Evolutionary conservation across 2,888 invertebrate genomes (phyloP).

Genomic region (Dysmachus trigonus): DNA sequence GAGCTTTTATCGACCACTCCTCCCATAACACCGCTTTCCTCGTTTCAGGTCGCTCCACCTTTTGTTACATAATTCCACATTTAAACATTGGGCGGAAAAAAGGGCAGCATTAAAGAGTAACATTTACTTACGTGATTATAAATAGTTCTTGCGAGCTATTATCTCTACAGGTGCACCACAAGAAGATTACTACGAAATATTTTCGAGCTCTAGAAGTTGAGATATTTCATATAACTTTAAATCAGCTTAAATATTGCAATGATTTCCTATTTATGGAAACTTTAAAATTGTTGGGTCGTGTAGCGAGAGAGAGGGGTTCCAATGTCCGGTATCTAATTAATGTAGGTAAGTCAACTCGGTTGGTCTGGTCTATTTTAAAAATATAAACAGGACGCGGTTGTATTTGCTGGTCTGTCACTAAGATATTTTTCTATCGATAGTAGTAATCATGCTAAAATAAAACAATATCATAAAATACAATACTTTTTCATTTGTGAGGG

Average conservation of each 20-base stretch:
- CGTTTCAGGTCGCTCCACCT: not conserved
- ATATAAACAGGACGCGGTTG: not conserved
- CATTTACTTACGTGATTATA: conserved; percentile 8
- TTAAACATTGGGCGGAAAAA: not conserved
- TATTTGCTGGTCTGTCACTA: not conserved
- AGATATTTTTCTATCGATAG: not conserved
- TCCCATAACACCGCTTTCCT: not conserved
- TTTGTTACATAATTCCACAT: not conserved
- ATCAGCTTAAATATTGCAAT: not conserved
- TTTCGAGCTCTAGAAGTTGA: not conserved
- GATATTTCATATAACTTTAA: not conserved
- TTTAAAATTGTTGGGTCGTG: not conserved
- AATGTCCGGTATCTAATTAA: not conserved
- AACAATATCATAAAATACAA: not conserved
- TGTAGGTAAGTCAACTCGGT: not conserved
- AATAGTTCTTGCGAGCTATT: not conserved
- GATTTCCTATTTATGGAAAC: not conserved
- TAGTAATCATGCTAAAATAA: not conserved
- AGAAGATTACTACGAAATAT: not conserved
- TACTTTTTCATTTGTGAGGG: not conserved
- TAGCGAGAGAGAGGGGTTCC: not conserved
- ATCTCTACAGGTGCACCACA: not conserved
- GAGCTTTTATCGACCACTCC: conserved; percentile 33
- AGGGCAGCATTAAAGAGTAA: not conserved
- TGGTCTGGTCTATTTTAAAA: not conserved